phyloP scores from a whole-genome alignment of 1,140 invertebrate genomes.

The Delia radicum region DNA sequence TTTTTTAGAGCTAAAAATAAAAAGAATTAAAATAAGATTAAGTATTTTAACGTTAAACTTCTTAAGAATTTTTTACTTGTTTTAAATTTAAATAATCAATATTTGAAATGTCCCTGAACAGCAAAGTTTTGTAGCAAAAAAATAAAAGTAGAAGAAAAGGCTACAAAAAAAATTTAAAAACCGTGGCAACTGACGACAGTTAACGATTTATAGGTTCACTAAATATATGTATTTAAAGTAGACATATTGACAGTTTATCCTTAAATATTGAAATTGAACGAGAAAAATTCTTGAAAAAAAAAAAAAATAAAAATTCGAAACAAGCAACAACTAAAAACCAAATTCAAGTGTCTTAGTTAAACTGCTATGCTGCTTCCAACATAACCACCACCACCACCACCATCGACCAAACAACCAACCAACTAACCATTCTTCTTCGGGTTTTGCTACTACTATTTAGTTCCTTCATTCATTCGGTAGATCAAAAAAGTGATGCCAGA shows the following conservation, averaged over 20 bases:
- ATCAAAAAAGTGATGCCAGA: too few relatives aligned
- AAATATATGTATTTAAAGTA: conserved; percentile 31
- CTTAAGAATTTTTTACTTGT: not conserved
- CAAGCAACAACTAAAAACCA: conserved; percentile 23
- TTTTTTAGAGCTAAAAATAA: conserved; percentile 42
- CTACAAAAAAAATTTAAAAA: conserved; percentile 13
- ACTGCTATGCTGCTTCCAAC: conserved; percentile 11
- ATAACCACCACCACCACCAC: not conserved
- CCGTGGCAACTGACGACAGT: conserved; percentile 18
- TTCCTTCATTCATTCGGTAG: not conserved
- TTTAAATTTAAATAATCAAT: not conserved
- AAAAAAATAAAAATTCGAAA: conserved; percentile 5
- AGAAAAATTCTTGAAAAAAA: conserved; percentile 14
- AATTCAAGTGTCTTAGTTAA: conserved; percentile 17
- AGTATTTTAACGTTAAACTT: not conserved
- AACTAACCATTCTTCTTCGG: not conserved
- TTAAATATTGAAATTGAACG: conserved; percentile 29
- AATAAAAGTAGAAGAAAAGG: not conserved
- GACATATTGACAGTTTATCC: conserved; percentile 32
- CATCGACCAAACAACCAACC: not conserved
- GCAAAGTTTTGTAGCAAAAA: conserved; percentile 5
- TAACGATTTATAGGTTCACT: conserved; percentile 31
- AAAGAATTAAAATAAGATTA: conserved; percentile 24
- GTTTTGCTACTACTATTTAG: not conserved
- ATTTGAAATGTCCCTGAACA: not conserved